Conservation (phyloP, 2,797 vertebrate species). For the Hapalemur alaotrensis region DNA sequence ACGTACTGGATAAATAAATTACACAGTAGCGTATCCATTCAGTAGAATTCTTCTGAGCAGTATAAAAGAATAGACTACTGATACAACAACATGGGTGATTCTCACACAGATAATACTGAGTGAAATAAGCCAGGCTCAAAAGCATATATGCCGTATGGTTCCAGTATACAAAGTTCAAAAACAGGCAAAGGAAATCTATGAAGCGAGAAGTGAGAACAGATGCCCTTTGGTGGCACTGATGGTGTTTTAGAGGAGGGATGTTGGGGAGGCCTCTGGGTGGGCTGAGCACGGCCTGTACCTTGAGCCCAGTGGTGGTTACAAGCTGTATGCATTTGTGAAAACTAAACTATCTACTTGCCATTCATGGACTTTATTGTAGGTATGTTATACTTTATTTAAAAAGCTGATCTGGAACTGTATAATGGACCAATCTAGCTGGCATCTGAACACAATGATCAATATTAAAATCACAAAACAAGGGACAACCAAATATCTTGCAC, state of each 20-base stretch:
- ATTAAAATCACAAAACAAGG: slow-evolving; percentile 21
- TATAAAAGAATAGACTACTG: background rate
- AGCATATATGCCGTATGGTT: background rate
- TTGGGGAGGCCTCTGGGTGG: too few species aligned
- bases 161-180: background rate
- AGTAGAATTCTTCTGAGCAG: background rate
- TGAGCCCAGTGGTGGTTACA: background rate
- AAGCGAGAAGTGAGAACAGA: background rate
- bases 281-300: background rate
- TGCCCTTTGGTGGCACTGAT: background rate
- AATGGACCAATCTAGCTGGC: background rate
- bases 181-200: background rate
- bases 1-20: background rate
- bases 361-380: background rate
- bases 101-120: background rate
- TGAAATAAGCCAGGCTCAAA: background rate
- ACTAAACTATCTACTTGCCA: background rate
- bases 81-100: background rate
- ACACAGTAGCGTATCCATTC: background rate
- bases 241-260: background rate
- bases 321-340: background rate
- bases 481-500: background rate
- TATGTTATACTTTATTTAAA: background rate
- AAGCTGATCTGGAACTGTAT: background rate
- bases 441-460: background rate